Base-by-base conservation (phyloP, 2,797 vertebrate genomes). In the Melopsittacus undulatus region DNA sequence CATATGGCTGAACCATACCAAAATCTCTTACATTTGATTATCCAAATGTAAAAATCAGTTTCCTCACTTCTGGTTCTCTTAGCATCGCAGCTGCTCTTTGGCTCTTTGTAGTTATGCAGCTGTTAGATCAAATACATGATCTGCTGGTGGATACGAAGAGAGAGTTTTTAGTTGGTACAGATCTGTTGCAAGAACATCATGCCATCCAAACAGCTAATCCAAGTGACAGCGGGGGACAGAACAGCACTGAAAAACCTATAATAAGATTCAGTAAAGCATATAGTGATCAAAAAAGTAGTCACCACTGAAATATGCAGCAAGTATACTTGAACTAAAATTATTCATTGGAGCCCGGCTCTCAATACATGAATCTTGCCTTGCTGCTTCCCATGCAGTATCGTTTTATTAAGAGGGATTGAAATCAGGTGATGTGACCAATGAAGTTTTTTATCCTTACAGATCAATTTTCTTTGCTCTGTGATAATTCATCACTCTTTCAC, bases 71-170 rank as follows among this genome's bases (percentile, higher is more conserved):
- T 64, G 69, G 30, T 27, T 43, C 49, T 40, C 68, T 32, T 27
- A 23, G 22, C n/a, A 11, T 21, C 24, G 52, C 72, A 66, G 61
- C 67, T 45, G 61, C 42, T 57, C 27, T 10, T 32, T 46, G 9
- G 46, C 32, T 30, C 20, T 43, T 7, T 1, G 38, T 7, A 40
- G 54, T 54, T 30, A 26, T 0, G 2, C 59, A 21, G 75, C 30
- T 34, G 24, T 9, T 3, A 7, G 45, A 46, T n/a, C 23, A 62
- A 48, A 32, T 0, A 9, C 45, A 26, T 1, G 5, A 11, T 11
- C 21, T 4, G 17, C 29, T 23, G 46, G 30, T 7, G 32, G 72
- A 21, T 11, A 7, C 0, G 2, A 43, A 43, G 24, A n/a, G 16
- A 32, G 61, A 34, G 46, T 3, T 40, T 46, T 34, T 21, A 19